Evolutionary conservation across 1,140 invertebrate species (phyloP).

Genomic region (Phymastichus coffea): DNA sequence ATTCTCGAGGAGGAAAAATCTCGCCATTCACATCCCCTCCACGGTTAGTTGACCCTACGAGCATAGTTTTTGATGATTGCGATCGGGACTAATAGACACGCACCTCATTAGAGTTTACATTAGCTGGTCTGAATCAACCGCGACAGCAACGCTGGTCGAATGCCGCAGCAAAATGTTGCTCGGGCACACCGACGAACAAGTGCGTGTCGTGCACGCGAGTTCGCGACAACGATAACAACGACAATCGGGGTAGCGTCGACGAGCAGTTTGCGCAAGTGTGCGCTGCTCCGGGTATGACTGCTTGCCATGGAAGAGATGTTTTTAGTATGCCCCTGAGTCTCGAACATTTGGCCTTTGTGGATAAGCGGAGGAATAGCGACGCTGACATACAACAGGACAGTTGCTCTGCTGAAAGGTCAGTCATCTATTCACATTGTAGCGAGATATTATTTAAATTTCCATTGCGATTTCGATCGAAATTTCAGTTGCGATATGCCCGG

Average conservation of each 20-base stretch:
- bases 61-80: too few species aligned
- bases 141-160: conserved; percentile 49
- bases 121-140: neutral
- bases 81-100: too few species aligned
- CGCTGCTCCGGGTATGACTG: neutral
- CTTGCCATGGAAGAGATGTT: neutral
- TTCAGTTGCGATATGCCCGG: neutral
- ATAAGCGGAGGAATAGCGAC: neutral
- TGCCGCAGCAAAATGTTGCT: conserved; percentile 45
- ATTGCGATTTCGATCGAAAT: too few species aligned
- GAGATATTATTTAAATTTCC: too few species aligned
- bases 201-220: conserved; percentile 40
- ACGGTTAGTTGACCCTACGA: neutral
- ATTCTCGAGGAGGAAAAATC: conserved; percentile 32
- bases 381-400: neutral
- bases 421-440: neutral
- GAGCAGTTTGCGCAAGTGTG: neutral
- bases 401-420: conserved; percentile 9
- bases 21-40: conserved; percentile 3
- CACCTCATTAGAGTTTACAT: neutral
- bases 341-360: neutral
- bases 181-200: conserved; percentile 48
- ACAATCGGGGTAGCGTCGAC: neutral
- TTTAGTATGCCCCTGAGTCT: neutral
- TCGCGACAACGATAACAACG: conserved; percentile 11